Base-by-base conservation (phyloP, 35 echinoderm and acorn worm species). In the Strongylocentrotus purpuratus region DNA sequence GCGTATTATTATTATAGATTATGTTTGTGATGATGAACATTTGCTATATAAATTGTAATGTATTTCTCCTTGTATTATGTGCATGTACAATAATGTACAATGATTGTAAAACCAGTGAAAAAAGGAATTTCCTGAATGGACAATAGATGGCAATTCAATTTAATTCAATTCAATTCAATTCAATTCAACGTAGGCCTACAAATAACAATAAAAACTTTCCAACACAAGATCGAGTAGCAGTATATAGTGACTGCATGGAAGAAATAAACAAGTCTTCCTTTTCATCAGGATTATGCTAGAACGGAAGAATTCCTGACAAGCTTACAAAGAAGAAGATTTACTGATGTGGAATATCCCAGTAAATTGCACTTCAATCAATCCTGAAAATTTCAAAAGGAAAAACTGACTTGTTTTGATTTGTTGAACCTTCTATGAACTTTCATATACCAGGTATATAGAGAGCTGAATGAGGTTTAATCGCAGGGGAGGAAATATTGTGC, bases 291-390 rank as follows among this genome's bases (percentile, higher is more conserved):
- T 28, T 78, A 18, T 18, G 61, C 15, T 70, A 70, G 61, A 41
- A 0, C 65, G 65, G 65, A 78, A 78, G 65, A 22, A 78, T n/a
- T 78, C 65, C 8, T 78, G 65, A 78, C 65, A 78, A 59, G 22
- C 28, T 78, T 31, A 78, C 65, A 78, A 28, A 78, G 22, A 78
- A 78, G 65, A 78, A n/a, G 65, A 78, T 78, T 78, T 78, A 78
- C 65, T 78, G 65, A 78, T 78, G 65, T 78, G 65, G 65, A 78
- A 78, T 78, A 78, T 78, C 65, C 65, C 5, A 78, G 65, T 78
- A 78, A 78, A 78, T 78, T 78, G 65, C 65, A 78, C 65, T 78
- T 78, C 65, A 78, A 78, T 78, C n/a, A 78, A 78, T 78, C 65
- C n/a, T 78, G 65, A 78, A 78, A 78, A 41, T 41, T 31, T 78